Conservation (phyloP, 2,797 vertebrate genomes). For the Hirundo rustica region DNA sequence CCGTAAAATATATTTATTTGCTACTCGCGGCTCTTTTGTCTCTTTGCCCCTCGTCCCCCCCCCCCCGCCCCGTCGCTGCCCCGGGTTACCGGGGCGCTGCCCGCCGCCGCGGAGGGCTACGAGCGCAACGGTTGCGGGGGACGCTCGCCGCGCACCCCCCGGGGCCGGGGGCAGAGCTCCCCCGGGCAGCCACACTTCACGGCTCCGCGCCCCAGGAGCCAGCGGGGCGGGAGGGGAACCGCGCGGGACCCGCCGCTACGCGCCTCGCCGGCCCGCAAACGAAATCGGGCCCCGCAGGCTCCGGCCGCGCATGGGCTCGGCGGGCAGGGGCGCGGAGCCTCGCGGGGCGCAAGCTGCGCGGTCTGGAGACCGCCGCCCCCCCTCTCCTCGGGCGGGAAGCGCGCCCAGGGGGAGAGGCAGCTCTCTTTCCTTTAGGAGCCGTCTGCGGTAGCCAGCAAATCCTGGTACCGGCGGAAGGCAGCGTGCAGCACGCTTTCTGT, state of each 20-base stretch:
- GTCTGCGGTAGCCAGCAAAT: not conserved
- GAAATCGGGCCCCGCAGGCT: not conserved
- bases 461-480: not conserved
- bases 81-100: not conserved
- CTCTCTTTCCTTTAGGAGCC: not conserved
- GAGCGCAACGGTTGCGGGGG: constrained; percentile 3
- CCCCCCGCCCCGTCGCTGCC: not conserved
- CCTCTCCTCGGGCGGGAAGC: not conserved
- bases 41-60: not conserved
- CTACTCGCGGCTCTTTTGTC: constrained; percentile 54
- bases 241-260: not conserved
- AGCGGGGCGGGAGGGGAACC: too few relatives aligned
- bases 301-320: not conserved
- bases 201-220: not conserved
- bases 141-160: not conserved
- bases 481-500: not conserved
- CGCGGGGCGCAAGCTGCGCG: not conserved
- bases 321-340: not conserved
- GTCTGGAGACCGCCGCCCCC: too few relatives aligned
- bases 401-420: not conserved
- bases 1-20: constrained; percentile 73
- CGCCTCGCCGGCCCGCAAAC: not conserved
- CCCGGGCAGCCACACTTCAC: not conserved
- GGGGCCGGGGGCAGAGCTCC: not conserved
- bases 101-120: not conserved